A percentile compares a stretch with the other conserved stretches of the same genome.
phyloP scores from a whole-genome alignment of 2,113 vertebrate genomes.

The Brienomyrus brachyistius region DNA sequence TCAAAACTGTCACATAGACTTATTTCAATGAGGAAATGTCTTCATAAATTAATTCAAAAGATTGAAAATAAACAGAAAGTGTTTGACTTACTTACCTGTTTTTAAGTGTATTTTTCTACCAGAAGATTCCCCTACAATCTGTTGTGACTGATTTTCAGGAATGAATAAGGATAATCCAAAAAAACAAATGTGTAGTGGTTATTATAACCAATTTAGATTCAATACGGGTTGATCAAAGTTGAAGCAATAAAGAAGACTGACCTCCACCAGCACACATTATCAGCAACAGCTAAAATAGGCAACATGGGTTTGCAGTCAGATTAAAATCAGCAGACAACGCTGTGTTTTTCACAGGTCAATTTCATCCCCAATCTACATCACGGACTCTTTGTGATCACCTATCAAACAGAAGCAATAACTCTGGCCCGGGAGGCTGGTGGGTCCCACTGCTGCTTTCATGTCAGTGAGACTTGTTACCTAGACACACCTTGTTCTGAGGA shows the following conservation, averaged over 20 bases:
- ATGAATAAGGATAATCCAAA: constrained; percentile 9
- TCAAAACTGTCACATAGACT: not conserved
- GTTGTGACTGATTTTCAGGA: constrained; percentile 17
- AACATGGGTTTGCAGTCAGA: not conserved
- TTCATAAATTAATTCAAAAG: not conserved
- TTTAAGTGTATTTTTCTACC: not conserved
- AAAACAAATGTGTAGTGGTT: constrained; percentile 4
- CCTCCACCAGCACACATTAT: not conserved
- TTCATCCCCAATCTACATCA: not conserved
- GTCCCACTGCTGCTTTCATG: constrained; percentile 3
- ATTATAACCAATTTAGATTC: constrained; percentile 7
- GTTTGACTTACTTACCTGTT: not conserved
- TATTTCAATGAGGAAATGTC: not conserved
- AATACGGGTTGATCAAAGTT: not conserved
- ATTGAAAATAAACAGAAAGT: not conserved
- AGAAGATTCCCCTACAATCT: not conserved
- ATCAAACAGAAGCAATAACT: not conserved
- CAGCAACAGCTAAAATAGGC: not conserved
- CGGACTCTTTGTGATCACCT: not conserved
- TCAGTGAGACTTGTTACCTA: constrained; percentile 8
- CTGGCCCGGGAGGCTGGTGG: not conserved
- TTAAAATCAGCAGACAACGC: not conserved
- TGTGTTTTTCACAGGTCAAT: not conserved
- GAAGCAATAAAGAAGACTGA: not conserved
- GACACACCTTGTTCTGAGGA: constrained; percentile 43